phyloP scores from a whole-genome alignment of 1,140 invertebrate genomes.

The Formica exsecta region DNA sequence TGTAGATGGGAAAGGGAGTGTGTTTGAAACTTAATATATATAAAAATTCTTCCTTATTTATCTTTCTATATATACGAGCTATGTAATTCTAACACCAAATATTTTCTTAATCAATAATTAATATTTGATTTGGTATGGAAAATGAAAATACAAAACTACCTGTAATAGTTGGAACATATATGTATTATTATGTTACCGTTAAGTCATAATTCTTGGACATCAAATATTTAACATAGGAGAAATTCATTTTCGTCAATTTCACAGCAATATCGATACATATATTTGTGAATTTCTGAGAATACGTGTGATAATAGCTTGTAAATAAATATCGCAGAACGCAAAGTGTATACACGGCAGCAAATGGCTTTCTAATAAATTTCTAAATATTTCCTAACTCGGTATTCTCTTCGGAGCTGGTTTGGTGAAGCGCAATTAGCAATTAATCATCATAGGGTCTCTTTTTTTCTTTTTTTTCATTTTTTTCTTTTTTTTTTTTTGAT shows the following conservation, averaged over 20 bases:
- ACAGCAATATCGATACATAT: conserved; percentile 59
- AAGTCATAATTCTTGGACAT: conserved; percentile 61
- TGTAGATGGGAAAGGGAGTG: neutral
- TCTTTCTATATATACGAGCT: neutral
- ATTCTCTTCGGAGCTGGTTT: conserved; percentile 15
- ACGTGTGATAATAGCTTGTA: conserved; percentile 46
- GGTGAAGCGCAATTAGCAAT: conserved; percentile 58
- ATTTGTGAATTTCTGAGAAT: conserved; percentile 52
- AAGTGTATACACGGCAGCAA: conserved; percentile 43
- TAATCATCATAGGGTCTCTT: conserved; percentile 39
- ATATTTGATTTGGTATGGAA: conserved; percentile 59
- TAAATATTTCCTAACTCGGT: conserved; percentile 46
- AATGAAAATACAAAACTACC: conserved; percentile 59
- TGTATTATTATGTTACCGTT: conserved; percentile 63
- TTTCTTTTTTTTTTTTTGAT: neutral
- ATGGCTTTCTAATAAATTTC: conserved; percentile 47
- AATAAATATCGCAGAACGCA: conserved; percentile 60
- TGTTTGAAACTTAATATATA: conserved; percentile 14
- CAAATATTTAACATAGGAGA: conserved; percentile 59
- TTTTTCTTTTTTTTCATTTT: conserved; percentile 2
- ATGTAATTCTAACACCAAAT: conserved; percentile 1
- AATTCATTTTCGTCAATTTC: conserved; percentile 52
- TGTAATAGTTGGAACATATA: conserved; percentile 56
- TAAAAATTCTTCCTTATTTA: conserved; percentile 10
- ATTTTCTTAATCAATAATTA: conserved; percentile 28